Evolutionary conservation across 2,113 vertebrate species (phyloP).

Genomic region (Machaerirhynchus nigripectus): DNA sequence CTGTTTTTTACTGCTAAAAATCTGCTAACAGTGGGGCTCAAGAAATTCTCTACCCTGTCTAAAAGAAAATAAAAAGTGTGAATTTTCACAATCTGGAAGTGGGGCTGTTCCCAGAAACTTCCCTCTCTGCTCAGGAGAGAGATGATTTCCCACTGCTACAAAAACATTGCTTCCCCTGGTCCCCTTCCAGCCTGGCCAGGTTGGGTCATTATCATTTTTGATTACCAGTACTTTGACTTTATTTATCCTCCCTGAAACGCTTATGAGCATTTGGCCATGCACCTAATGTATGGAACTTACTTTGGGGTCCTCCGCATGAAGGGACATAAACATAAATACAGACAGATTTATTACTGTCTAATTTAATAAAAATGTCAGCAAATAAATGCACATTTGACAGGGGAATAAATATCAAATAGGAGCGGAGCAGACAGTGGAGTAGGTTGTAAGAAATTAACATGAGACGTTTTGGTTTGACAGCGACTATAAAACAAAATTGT

Average conservation of each 20-base stretch:
- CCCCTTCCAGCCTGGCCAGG: background rate
- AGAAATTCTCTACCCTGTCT: background rate
- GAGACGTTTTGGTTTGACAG: slow-evolving; percentile 70
- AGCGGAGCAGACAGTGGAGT: slow-evolving; percentile 53
- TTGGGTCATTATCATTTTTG: background rate
- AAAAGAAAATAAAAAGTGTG: background rate
- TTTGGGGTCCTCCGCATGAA: slow-evolving; percentile 16
- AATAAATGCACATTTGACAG: slow-evolving; percentile 66
- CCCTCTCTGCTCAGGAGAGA: background rate
- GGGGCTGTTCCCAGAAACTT: background rate
- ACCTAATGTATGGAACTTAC: slow-evolving; percentile 25
- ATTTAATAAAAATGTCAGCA: slow-evolving; percentile 74
- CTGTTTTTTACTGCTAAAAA: background rate
- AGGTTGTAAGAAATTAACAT: slow-evolving; percentile 72
- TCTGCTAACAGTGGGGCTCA: background rate
- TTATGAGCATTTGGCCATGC: background rate
- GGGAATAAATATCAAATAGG: slow-evolving; percentile 69
- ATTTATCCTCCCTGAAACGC: background rate
- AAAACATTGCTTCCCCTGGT: background rate
- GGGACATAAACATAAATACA: slow-evolving; percentile 43
- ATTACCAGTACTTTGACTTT: background rate
- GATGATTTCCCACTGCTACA: background rate
- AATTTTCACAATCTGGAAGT: background rate
- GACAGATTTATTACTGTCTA: slow-evolving; percentile 65
- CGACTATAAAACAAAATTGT: slow-evolving; percentile 64